Evolutionary conservation across 2,797 vertebrate genomes (phyloP).

Genomic region (Lagodon rhomboides): DNA sequence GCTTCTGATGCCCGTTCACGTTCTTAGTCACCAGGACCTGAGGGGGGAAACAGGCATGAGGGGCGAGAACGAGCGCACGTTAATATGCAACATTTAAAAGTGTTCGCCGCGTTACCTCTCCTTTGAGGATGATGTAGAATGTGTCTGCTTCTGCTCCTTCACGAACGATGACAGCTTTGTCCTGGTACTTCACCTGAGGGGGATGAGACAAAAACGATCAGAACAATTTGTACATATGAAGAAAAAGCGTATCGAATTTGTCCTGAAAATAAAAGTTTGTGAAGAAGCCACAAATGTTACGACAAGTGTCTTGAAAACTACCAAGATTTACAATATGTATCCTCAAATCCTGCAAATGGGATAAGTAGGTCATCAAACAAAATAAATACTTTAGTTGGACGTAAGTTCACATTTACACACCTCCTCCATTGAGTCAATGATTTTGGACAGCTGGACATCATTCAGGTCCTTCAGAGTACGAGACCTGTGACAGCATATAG

Average conservation of each 20-base stretch:
- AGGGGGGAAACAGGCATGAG: neutral
- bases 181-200: constrained; percentile 87
- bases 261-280: neutral
- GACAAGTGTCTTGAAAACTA: neutral
- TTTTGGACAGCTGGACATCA: constrained; percentile 85
- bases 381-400: neutral
- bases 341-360: too few relatives aligned
- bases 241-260: neutral
- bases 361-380: too few relatives aligned
- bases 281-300: neutral
- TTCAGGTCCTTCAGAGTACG: constrained; percentile 86
- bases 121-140: constrained; percentile 90
- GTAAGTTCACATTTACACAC: constrained; percentile 62
- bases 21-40: constrained; percentile 87
- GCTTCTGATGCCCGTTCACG: constrained; percentile 82
- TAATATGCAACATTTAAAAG: neutral
- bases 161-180: constrained; percentile 85
- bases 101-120: constrained; percentile 79
- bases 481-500: constrained; percentile 71
- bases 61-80: too few relatives aligned
- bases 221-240: neutral
- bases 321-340: neutral
- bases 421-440: constrained; percentile 91
- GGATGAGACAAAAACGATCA: neutral
- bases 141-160: constrained; percentile 87